phyloP scores from a whole-genome alignment of 2,797 vertebrate genomes.

The Leptatherina wallacei region DNA sequence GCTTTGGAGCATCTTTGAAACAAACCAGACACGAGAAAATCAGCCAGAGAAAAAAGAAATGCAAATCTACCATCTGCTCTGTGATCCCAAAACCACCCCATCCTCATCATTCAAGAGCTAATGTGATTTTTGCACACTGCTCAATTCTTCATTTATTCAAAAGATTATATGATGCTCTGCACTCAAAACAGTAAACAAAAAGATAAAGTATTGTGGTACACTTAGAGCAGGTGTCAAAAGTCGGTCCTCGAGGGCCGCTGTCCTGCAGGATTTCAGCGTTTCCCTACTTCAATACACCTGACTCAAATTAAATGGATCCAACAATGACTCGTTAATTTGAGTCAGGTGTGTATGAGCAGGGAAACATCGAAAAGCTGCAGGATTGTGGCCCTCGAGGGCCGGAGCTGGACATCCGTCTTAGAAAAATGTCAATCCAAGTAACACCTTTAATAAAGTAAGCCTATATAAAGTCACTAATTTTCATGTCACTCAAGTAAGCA shows the following conservation, averaged over 20 bases:
- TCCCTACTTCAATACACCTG: too few relatives aligned
- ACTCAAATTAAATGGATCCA: too few relatives aligned
- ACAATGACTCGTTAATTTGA: too few relatives aligned
- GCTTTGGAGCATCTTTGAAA: slow-evolving; percentile 37
- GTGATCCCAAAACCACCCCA: slow-evolving; percentile 69
- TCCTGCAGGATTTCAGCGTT: too few relatives aligned
- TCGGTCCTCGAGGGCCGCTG: too few relatives aligned
- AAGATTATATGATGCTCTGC: slow-evolving; percentile 9
- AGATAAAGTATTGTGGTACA: neutral
- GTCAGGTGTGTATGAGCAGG: too few relatives aligned
- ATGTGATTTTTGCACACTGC: slow-evolving; percentile 44
- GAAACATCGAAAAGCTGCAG: too few relatives aligned
- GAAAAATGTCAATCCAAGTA: slow-evolving; percentile 5
- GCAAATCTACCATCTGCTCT: slow-evolving; percentile 83
- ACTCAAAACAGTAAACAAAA: slow-evolving; percentile 27
- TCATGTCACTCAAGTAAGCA: neutral
- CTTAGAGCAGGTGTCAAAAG: neutral
- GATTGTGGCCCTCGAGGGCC: too few relatives aligned
- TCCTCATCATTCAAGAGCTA: slow-evolving; percentile 60
- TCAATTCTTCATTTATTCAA: slow-evolving; percentile 40
- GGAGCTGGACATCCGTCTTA: too few relatives aligned
- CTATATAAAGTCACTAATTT: neutral
- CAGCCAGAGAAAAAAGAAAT: slow-evolving; percentile 72
- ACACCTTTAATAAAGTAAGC: neutral
- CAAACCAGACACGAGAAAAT: slow-evolving; percentile 62